Base-by-base conservation (phyloP, 2,888 invertebrate genomes). In the Mesorhabditis belari region DNA sequence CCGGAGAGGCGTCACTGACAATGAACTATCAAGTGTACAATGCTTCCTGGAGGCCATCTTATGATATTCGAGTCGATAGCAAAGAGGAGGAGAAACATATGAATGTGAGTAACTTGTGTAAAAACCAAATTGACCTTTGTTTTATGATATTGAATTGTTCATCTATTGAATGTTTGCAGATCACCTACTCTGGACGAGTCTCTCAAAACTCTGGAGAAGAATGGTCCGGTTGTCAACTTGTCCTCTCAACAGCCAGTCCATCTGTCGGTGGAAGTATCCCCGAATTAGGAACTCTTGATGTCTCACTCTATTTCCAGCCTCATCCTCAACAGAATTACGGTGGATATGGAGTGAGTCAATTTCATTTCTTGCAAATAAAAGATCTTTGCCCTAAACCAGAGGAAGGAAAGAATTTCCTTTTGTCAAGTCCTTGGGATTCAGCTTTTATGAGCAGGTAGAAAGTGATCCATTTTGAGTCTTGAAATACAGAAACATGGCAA, bases 161-260 rank as follows among this genome's bases (percentile, higher is more conserved):
- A 4, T n/a, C 4, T 6, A 54, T 49, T 23, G 29, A 28, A 21
- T 55, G 3, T 28, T 59, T 62, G 19, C 60, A 75, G 73, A 68
- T 82, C 23, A 67, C 74, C 55, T 83, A 83, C 69, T 80, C 75
- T 67, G 82, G 80, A 4, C 62, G 80, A 61, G 79, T 83, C 55
- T 60, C 69, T 25, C 83, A 83, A 69, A 66, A 70, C 4, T 81
- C 82, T 5, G 81, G 80, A 0, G 83, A 83, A 64, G 82, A 83
- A 63, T 83, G 83, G 74, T 55, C 0, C 74, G 57, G 49, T 19
- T 62, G 60, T 6, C 61, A 64, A n/a, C 51, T 66, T 5, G 57
- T 66, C 17, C 63, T 77, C 4, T 70, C 73, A 29, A 77, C 77
- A 17, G 76, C 75, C 35, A 67, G 66, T 35, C 77, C 77, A n/a